phyloP scores from a whole-genome alignment of 2,888 invertebrate genomes.

The Eumerus sabulonum region DNA sequence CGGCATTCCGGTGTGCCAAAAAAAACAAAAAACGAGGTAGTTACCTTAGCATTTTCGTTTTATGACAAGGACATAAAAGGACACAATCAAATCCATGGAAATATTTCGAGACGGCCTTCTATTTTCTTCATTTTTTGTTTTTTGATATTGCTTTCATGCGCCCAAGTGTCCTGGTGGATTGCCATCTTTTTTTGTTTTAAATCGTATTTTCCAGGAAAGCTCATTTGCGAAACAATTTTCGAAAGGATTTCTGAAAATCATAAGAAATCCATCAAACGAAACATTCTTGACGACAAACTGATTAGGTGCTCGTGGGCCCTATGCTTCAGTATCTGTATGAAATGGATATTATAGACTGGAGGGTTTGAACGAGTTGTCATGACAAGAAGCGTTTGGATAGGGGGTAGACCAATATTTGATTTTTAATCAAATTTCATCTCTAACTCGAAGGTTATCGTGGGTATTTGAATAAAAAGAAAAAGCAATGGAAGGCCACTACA shows the following conservation, averaged over 20 bases:
- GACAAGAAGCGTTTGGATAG: too few relatives aligned
- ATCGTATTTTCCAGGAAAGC: not conserved
- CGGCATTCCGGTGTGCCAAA: constrained; percentile 34
- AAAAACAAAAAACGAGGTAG: constrained; percentile 49
- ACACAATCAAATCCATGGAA: constrained; percentile 66
- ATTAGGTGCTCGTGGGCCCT: too few relatives aligned
- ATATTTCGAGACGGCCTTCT: constrained; percentile 55
- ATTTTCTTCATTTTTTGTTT: not conserved
- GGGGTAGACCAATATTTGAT: too few relatives aligned
- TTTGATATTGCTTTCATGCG: too few relatives aligned
- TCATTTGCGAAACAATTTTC: too few relatives aligned
- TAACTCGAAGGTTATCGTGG: not conserved
- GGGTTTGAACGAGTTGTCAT: too few relatives aligned
- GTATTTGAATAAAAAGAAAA: not conserved
- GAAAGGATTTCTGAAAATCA: not conserved
- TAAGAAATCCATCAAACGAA: not conserved
- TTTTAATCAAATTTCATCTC: not conserved
- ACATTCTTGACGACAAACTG: too few relatives aligned
- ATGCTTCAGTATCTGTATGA: too few relatives aligned
- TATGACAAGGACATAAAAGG: constrained; percentile 63
- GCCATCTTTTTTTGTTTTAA: constrained; percentile 20
- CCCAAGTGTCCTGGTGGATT: constrained; percentile 21
- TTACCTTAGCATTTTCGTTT: constrained; percentile 64
- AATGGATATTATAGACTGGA: too few relatives aligned
- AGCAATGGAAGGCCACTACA: too few relatives aligned